Conservation (phyloP, 2,888 invertebrate species). For the Melolontha melolontha region DNA sequence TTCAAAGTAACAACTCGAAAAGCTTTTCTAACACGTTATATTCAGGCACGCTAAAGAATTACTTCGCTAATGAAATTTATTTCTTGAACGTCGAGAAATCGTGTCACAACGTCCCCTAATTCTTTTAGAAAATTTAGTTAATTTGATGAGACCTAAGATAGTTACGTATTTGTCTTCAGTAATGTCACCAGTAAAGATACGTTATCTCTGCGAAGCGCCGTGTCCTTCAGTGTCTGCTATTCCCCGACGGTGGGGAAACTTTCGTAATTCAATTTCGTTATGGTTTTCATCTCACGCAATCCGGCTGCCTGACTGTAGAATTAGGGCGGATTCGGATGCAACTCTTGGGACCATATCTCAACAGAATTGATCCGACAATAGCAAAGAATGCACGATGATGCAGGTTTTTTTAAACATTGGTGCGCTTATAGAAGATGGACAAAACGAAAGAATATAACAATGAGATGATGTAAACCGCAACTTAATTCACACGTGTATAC, state of each 20-base stretch:
- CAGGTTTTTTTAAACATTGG: no score
- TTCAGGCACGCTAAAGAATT: no score
- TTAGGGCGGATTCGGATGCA: conserved; percentile 51
- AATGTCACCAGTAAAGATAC: conserved; percentile 40
- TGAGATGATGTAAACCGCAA: no score
- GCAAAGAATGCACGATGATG: conserved; percentile 46
- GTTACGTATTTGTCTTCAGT: conserved; percentile 15
- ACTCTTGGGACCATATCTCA: conserved; percentile 27
- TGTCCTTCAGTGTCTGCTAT: conserved; percentile 46
- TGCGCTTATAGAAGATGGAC: no score
- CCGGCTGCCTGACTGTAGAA: conserved; percentile 53
- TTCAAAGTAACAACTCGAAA: no score
- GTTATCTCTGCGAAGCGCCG: conserved; percentile 43
- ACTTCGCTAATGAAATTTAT: no score
- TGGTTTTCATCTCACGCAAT: conserved; percentile 58
- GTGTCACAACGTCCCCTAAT: no score
- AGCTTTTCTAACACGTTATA: no score
- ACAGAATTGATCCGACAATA: conserved; percentile 53
- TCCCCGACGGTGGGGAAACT: conserved; percentile 55
- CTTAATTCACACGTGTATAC: no score
- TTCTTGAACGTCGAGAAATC: no score
- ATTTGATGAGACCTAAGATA: conserved; percentile 10
- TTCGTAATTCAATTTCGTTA: conserved; percentile 57
- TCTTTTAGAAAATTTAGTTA: conserved; percentile 5
- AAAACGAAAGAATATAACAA: no score